These are phyloP conservation scores for Drosophila hydei DNA, from an alignment of 1,140 invertebrate species.

Conservation along the genomic window DNA sequence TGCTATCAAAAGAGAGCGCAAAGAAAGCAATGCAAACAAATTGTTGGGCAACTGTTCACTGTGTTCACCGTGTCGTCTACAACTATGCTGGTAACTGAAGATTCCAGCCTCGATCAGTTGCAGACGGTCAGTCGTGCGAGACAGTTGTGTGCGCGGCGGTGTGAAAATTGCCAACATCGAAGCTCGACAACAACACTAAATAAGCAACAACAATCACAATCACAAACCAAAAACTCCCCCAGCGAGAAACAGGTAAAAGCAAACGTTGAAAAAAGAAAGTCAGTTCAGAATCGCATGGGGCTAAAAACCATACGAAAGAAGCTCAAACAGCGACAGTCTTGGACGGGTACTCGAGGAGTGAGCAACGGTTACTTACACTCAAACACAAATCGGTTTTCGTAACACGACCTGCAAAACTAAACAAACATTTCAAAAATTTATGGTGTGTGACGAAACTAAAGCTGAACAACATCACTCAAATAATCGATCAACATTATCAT, in stretches of 20 bases:
- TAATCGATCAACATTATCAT: conserved; percentile 27
- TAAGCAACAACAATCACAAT: conserved; percentile 46
- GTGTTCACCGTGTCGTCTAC: conserved; percentile 30
- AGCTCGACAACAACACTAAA: conserved; percentile 53
- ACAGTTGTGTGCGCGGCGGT: conserved; percentile 83
- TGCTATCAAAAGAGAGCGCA: conserved; percentile 19
- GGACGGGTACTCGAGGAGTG: conserved; percentile 67
- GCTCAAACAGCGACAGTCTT: conserved; percentile 75
- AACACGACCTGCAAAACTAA: conserved; percentile 6
- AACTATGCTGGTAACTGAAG: conserved; percentile 81
- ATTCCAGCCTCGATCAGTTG: conserved; percentile 77
- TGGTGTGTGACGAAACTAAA: conserved; percentile 36
- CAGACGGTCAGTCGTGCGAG: conserved; percentile 83
- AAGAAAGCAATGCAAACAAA: conserved; percentile 65
- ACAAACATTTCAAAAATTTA: conserved; percentile 22
- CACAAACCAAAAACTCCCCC: conserved; percentile 51
- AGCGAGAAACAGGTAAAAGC: conserved; percentile 53
- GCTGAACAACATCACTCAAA: conserved; percentile 13
- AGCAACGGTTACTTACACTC: conserved; percentile 57
- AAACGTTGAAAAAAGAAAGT: conserved; percentile 52
- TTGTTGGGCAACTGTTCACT: conserved; percentile 5
- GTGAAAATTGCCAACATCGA: conserved; percentile 60
- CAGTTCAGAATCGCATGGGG: conserved; percentile 58
- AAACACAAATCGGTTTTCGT: conserved; percentile 53
- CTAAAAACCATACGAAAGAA: conserved; percentile 79